These are phyloP conservation scores for Malthinus seriepunctatus DNA, from an alignment of 2,888 invertebrate genomes.

Conservation along the genomic window DNA sequence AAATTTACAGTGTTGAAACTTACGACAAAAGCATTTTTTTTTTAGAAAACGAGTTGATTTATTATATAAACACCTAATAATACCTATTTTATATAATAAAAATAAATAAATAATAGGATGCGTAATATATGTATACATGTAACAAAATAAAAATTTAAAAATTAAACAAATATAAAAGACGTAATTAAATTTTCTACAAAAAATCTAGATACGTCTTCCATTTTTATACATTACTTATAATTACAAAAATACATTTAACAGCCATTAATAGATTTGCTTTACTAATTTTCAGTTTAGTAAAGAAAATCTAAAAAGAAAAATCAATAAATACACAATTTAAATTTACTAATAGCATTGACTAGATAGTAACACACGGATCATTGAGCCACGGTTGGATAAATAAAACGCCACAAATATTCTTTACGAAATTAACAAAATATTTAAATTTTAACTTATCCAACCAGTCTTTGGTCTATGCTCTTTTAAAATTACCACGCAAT, in stretches of 20 bases:
- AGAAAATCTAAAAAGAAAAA: constrained; percentile 23
- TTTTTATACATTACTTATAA: constrained; percentile 17
- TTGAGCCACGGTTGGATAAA: constrained; percentile 44
- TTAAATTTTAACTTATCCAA: constrained; percentile 28
- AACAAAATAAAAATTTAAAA: constrained; percentile 3
- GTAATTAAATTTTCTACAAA: constrained; percentile 7
- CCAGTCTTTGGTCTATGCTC: constrained; percentile 52
- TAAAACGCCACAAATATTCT: constrained; percentile 21
- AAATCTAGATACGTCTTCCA: constrained; percentile 22
- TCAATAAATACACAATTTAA: constrained; percentile 33
- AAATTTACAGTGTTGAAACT: constrained; percentile 29
- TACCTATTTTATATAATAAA: constrained; percentile 17
- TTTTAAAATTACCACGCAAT: constrained; percentile 51
- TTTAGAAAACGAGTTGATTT: constrained; percentile 26
- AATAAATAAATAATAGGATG: constrained; percentile 25
- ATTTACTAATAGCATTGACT: constrained; percentile 45
- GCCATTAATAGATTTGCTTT: constrained; percentile 22
- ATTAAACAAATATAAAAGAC: background rate
- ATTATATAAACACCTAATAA: constrained; percentile 22
- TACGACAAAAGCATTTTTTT: constrained; percentile 25
- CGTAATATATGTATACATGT: constrained; percentile 15
- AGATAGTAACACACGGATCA: constrained; percentile 48
- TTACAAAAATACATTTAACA: constrained; percentile 28
- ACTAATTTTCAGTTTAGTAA: constrained; percentile 13
- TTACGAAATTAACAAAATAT: constrained; percentile 29